Base-by-base conservation (phyloP, 2,797 vertebrate genomes). In the Syncerus caffer region DNA sequence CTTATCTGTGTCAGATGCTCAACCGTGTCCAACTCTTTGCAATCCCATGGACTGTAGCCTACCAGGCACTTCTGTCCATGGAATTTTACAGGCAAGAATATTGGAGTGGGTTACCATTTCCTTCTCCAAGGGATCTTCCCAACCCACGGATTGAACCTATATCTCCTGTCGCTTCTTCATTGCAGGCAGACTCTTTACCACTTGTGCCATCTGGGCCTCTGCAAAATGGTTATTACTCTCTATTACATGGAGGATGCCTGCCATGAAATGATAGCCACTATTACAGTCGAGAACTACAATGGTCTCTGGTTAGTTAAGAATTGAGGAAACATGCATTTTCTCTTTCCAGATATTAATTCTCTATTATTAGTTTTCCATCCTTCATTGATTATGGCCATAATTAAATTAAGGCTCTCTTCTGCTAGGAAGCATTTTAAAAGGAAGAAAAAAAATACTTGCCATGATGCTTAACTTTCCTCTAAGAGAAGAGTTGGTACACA, bases 371-470 rank as follows among this genome's bases (percentile, higher is more conserved):
- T 31, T 91, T 95, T 47, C 34, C 16, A 31, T 11, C 4, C 13
- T 85, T 12, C 4, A 82, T 55, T 34, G 85, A 64, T 78, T 55
- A 57, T 27, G 14, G 5, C 53, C 58, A 79, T 50, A 47, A 94
- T 64, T n/a, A 93, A 95, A 94, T 93, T 67, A 92, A 88, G 51
- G 12, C 29, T 85, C 12, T 85, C 45, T 76, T 86, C 34, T 95
- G 3, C 31, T 11, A 86, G 42, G 25, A 82, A 95, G 82, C 27
- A 16, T 67, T 78, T 78, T 78, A 45, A 84, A 55, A 85, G 8
- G 91, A 45, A 93, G 34, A 78, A 62, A 23, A 50, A 27, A 15
- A 38, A 71, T 6, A 71, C 12, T 83, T 34, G 7, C 55, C 4
- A 9, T 58, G 16, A 15, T 11, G 82, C 62, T 58, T 47, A 67